These are phyloP conservation scores for Noctua fimbriata DNA, from an alignment of 2,888 invertebrate genomes.

Conservation along the genomic window DNA sequence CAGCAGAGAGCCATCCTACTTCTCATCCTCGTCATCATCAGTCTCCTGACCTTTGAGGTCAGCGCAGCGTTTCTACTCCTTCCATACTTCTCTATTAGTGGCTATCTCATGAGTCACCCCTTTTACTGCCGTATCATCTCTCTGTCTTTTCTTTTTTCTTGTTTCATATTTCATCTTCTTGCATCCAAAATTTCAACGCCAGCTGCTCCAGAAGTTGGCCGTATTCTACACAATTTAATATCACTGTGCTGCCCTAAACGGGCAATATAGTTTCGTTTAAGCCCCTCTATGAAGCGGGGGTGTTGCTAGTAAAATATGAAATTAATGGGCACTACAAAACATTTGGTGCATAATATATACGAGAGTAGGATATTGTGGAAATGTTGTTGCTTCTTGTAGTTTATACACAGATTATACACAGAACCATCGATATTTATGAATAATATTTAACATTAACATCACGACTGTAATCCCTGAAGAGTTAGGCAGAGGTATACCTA, in stretches of 20 bases:
- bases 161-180: neutral
- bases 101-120: neutral
- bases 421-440: too few species aligned
- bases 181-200: neutral
- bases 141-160: too few species aligned
- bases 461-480: too few species aligned
- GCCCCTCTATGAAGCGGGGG: slow-evolving; percentile 9
- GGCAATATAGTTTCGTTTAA: slow-evolving; percentile 51
- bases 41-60: neutral
- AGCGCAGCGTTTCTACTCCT: neutral
- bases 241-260: slow-evolving; percentile 24
- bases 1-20: too few species aligned
- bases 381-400: neutral
- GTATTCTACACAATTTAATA: slow-evolving; percentile 49
- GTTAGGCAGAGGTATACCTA: too few species aligned
- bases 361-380: slow-evolving; percentile 12
- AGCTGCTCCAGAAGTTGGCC: slow-evolving; percentile 29
- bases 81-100: neutral
- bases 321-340: slow-evolving; percentile 51
- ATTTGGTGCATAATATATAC: slow-evolving; percentile 51
- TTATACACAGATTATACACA: neutral
- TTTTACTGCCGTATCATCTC: neutral
- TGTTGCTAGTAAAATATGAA: slow-evolving; percentile 56
- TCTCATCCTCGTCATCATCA: too few species aligned
- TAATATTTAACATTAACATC: too few species aligned